Evolutionary conservation across 2,797 vertebrate species (phyloP).

Genomic region (Momotus momota): DNA sequence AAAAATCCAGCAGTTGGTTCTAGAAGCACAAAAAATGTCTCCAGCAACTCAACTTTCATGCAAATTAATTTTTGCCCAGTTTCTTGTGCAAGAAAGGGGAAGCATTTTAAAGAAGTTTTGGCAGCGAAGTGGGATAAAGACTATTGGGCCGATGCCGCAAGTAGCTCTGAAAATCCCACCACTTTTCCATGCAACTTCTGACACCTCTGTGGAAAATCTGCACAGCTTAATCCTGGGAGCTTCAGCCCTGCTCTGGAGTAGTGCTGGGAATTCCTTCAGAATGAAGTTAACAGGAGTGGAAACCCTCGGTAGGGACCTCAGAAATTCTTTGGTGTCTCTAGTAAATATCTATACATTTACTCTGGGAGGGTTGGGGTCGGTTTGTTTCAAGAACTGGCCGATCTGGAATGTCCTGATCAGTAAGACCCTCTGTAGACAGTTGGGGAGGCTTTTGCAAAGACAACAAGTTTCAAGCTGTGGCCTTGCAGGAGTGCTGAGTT

Average conservation of each 20-base stretch:
- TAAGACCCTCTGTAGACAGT: neutral
- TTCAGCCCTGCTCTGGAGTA: neutral
- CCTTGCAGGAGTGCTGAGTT: neutral
- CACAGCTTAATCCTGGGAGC: neutral
- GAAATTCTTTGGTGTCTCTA: neutral
- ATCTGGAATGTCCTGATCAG: neutral
- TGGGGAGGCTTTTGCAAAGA: neutral
- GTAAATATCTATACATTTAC: rapidly evolving
- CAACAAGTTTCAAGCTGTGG: neutral
- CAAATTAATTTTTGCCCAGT: neutral
- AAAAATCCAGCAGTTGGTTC: neutral
- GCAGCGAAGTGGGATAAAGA: neutral
- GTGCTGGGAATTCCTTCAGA: neutral
- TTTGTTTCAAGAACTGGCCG: neutral
- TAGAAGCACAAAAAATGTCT: neutral
- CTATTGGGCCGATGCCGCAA: neutral
- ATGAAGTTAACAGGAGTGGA: neutral
- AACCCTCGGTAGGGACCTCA: neutral
- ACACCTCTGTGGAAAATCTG: slow-evolving; percentile 50
- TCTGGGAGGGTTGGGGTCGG: neutral
- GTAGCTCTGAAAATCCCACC: slow-evolving; percentile 1
- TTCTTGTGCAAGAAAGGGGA: neutral
- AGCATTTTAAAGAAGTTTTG: neutral
- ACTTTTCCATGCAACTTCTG: slow-evolving; percentile 27
- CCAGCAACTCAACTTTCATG: neutral